Conservation (phyloP, 2,797 vertebrate species). For the Sardinella longiceps region DNA sequence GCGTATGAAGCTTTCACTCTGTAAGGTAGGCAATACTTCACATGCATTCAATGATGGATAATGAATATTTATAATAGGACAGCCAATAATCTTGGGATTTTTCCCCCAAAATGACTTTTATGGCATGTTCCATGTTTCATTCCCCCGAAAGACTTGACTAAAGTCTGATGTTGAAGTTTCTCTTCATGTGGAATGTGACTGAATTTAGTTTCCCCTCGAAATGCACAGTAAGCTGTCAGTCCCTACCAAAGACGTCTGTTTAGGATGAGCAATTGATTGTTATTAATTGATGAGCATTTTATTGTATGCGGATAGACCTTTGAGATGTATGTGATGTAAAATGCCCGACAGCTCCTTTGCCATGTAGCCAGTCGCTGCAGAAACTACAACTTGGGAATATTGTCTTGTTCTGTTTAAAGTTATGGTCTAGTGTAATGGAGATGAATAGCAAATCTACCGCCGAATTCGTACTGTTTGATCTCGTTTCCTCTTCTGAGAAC, state of each 20-base stretch:
- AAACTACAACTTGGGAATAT: neutral
- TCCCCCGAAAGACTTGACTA: neutral
- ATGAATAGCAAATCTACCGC: neutral
- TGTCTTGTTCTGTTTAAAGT: neutral
- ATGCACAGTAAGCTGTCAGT: neutral
- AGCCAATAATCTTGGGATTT: neutral
- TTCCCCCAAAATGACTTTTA: neutral
- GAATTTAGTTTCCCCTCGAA: neutral
- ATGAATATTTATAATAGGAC: neutral
- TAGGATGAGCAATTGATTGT: neutral
- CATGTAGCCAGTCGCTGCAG: neutral
- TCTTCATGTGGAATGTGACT: neutral
- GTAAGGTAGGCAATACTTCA: constrained; percentile 12
- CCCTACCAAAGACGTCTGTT: neutral
- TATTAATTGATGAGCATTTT: neutral
- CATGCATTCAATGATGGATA: neutral
- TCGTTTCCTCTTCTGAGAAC: constrained; percentile 30
- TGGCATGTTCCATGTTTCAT: neutral
- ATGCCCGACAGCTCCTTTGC: neutral
- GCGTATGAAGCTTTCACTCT: constrained; percentile 19
- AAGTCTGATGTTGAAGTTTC: neutral
- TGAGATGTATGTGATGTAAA: neutral
- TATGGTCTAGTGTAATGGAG: neutral
- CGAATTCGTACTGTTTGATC: constrained; percentile 12
- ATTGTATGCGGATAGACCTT: neutral